Conservation (phyloP, 1,140 invertebrate species). For the Apis dorsata region DNA sequence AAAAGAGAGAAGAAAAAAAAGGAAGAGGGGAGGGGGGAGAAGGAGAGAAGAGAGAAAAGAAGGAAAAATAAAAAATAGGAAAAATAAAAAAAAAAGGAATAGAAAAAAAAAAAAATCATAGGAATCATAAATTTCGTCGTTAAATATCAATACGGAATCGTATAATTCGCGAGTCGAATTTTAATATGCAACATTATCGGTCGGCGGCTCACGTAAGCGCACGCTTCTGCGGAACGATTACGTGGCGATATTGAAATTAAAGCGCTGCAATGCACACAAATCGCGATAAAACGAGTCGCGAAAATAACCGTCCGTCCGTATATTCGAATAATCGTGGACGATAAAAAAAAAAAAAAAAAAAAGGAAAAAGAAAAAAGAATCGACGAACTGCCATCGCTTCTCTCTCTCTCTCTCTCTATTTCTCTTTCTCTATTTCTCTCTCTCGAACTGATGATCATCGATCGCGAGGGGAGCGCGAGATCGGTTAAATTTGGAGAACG, state of each 20-base stretch:
- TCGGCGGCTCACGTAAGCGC: too few relatives aligned
- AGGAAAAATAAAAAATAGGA: not conserved
- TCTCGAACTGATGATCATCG: not conserved
- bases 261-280: not conserved
- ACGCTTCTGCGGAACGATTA: not conserved
- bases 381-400: not conserved
- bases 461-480: not conserved
- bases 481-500: conserved; percentile 32
- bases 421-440: not conserved
- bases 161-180: not conserved
- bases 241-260: not conserved
- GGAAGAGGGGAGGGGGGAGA: too few relatives aligned
- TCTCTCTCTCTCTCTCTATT: too few relatives aligned
- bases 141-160: not conserved
- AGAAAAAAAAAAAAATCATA: not conserved
- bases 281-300: not conserved
- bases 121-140: conserved; percentile 13
- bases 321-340: too few relatives aligned
- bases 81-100: conserved; percentile 1
- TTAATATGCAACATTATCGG: not conserved
- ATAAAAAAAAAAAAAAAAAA: too few relatives aligned
- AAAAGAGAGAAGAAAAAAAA: not conserved
- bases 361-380: too few relatives aligned
- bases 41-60: too few relatives aligned
- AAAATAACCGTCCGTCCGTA: not conserved